Base-by-base conservation (phyloP, 1,140 invertebrate genomes). In the Oedothorax gibbosus region DNA sequence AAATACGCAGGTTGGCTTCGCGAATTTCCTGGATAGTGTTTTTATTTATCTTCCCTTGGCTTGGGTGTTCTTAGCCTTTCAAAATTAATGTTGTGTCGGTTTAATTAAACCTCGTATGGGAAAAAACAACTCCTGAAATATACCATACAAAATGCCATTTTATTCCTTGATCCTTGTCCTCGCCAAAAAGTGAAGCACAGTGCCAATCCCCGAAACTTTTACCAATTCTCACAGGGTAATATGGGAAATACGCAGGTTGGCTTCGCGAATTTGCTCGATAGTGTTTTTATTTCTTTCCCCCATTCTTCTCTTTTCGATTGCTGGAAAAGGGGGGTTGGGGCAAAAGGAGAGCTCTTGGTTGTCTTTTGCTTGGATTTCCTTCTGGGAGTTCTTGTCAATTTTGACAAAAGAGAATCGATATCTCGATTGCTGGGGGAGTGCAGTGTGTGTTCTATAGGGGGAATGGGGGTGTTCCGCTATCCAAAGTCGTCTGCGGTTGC, bases 351-450 rank as follows among this genome's bases (percentile, higher is more conserved):
- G 35, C 35, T 35, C 35, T 35, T 35, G 35, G 35, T 35, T 35
- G 35, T 35, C 35, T 35, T 35, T 35, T 35, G 35, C 35, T 35
- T 35, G 35, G 35, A 56, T 81, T 71, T 50, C 80, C 80, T 64
- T 71, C 68, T 68, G 21, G 21, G 57, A 64, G 57, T 53, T 77
- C 75, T 35, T 60, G 78, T 82, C 80, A 73, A 82, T 82, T 82
- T 82, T 73, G 80, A 82, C 80, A 82, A 82, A 62, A 82, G 80
- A 51, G 80, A 82, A 82, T 82, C 80, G 80, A 82, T 82, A 82
- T 82, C 80, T 82, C 69, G 80, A 82, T 82, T 73, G 54, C 50
- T 20, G 56, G 35, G 77, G 62, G 20, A 35, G 20, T 15, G 64
- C 20, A 21, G 12, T 21, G 64, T 18, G 35, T 53, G 35, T 49